Base-by-base conservation (phyloP, 2,113 vertebrate species). In the Spilogale gracilis region DNA sequence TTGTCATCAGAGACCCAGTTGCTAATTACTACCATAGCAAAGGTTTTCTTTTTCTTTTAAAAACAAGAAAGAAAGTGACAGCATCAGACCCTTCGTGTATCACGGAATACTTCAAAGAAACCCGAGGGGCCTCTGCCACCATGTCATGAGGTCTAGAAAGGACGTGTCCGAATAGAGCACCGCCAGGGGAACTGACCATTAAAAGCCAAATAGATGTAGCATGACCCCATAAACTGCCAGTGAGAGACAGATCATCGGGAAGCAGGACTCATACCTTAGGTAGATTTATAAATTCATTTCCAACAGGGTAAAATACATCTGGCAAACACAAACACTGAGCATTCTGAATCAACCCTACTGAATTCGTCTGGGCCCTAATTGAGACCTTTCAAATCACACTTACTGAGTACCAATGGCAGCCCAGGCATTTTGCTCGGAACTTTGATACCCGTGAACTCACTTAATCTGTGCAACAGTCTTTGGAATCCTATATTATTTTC, bases 21-120 rank as follows among this genome's bases (percentile, higher is more conserved):
- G 76, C 91, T 96, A 43, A 94, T 60, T 13, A 50, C 84, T 25
- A n/a, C 69, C 78, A 0, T 32, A 60, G 54, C 30, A 80, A 58
- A 97, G 50, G 76, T 9, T 92, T 84, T 9, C 45, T 2, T 85
- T 88, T 91, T 50, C 5, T 94, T 93, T 93, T 50, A 61, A 20
- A 91, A 69, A 97, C 56, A 18, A 92, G 63, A 96, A 87, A 89
- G 56, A 27, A 82, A 76, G 27, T 71, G 14, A 43, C 23, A 91
- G 61, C 2, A 52, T 58, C n/a, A 54, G 50, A 74, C 48, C 80
- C 94, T 76, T 52, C 0, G 0, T 8, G 23, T 5, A 58, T 9
- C 38, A 0, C 0, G n/a, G 20, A n/a, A 23, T 20, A 73, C 80
- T 71, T 90, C 45, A 5, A 27, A 50, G n/a, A 78, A 18, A 0